Evolutionary conservation across 2,797 vertebrate genomes (phyloP), one percentile per base, ranked within the genome.

Genomic region (Aselliscus stoliczkanus): DNA sequence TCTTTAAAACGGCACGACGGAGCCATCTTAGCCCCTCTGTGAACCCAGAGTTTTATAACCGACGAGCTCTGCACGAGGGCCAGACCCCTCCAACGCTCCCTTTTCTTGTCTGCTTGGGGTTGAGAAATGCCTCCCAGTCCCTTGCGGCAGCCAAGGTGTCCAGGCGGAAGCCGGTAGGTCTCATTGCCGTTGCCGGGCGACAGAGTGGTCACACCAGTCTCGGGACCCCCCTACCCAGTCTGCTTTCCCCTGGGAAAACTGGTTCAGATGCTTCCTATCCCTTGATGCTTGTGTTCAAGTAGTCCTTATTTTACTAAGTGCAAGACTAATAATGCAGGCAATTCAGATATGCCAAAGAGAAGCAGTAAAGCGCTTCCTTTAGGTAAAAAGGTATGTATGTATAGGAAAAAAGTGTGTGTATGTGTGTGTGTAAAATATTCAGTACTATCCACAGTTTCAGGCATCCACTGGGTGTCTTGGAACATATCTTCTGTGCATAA

Each of bases 131-230:
- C 21, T 7, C 15, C 29, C 65, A 29, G 25, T 97, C 97, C 96
- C 97, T 95, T 20, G 18, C 47, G 0, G 7, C 20, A 72, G 64
- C 17, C 85, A 31, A 50, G 0, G 0, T 20, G 29, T 69, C n/a
- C 34, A 4, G 23, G 58, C 11, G 44, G 72, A 76, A 97, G 97
- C 65, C n/a, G n/a, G n/a, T n/a, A 97, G 98, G 97, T 47, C 88
- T 87, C 93, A 88, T 95, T 95, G 93, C 95, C 97, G n/a, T n/a
- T n/a, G n/a, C n/a, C n/a, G 25, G 93, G 82, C 52, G 56, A 97
- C 23, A 25, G 44, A 5, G 25, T 42, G 44, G 52, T 17, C 42
- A 9, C 42, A n/a, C n/a, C n/a, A n/a, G n/a, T n/a, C 42, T 42
- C 70, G 94, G 95, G 39, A 34, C 62, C 56, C 25, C 31, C 42